phyloP scores from a whole-genome alignment of 2,113 vertebrate species.

The Macrotis lagotis region DNA sequence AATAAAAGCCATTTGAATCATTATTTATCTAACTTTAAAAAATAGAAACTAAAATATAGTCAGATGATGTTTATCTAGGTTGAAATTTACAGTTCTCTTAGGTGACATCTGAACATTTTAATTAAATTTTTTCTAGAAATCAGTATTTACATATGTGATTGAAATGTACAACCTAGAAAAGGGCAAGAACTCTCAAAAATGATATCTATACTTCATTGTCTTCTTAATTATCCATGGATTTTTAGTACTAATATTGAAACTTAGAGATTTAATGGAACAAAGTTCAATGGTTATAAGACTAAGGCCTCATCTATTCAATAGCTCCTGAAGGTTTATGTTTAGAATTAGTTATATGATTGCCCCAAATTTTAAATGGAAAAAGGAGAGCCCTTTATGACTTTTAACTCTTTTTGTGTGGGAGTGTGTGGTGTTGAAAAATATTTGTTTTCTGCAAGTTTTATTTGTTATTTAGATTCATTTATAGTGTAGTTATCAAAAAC shows the following conservation, averaged over 20 bases:
- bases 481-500: no score
- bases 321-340: conserved; percentile 81
- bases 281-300: conserved; percentile 83
- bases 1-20: conserved; percentile 14
- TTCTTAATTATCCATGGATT: conserved; percentile 81
- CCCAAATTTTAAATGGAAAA: no score
- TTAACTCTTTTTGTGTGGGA: no score
- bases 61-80: not conserved
- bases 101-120: conserved; percentile 36
- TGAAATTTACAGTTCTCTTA: conserved; percentile 17
- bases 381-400: no score
- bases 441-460: no score
- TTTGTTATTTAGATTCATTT: no score
- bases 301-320: conserved; percentile 89
- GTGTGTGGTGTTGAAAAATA: no score
- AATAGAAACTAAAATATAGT: not conserved
- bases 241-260: conserved; percentile 83
- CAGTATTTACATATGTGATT: conserved; percentile 45
- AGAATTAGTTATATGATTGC: conserved; percentile 67
- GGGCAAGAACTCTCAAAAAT: conserved; percentile 52
- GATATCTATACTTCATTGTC: conserved; percentile 63
- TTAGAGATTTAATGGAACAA: conserved; percentile 83
- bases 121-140: conserved; percentile 5
- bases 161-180: conserved; percentile 42
- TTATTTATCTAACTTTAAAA: conserved; percentile 37